A percentile compares a stretch with the other conserved stretches of the same genome.
These are phyloP conservation scores for Idris sp. DNA, from an alignment of 1,140 invertebrate species.

Conservation along the genomic window DNA sequence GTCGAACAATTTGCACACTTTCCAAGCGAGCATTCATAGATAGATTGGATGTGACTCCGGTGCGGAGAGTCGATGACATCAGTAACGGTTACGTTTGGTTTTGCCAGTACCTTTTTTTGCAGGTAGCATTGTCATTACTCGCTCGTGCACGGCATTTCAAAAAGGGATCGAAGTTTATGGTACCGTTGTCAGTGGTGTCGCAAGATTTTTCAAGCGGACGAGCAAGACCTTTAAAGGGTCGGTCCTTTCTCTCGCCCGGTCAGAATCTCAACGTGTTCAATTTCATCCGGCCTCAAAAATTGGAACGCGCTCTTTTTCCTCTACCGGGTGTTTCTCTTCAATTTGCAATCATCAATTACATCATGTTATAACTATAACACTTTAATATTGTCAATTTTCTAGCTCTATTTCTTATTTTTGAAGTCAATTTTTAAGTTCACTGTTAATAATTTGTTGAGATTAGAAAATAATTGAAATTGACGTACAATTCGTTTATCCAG, in stretches of 20 bases:
- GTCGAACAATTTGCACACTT: no score
- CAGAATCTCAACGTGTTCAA: constrained; percentile 21
- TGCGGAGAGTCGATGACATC: constrained; percentile 54
- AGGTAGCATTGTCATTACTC: constrained; percentile 34
- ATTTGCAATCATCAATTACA: no score
- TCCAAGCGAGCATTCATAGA: constrained; percentile 17
- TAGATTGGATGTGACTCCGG: no score
- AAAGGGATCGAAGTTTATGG: constrained; percentile 29
- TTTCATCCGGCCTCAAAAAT: constrained; percentile 34
- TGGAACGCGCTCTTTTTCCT: constrained; percentile 34
- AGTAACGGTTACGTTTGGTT: constrained; percentile 34
- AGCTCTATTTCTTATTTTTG: no score
- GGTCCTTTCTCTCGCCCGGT: constrained; percentile 29
- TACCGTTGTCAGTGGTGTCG: constrained; percentile 37
- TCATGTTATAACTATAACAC: no score
- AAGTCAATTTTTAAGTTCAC: no score
- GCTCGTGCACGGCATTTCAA: constrained; percentile 40
- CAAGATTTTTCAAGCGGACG: constrained; percentile 31
- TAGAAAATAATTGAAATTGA: no score
- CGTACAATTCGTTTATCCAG: no score
- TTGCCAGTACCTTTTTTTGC: constrained; percentile 34
- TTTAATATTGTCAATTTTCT: no score
- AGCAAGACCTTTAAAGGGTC: constrained; percentile 31
- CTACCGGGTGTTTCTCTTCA: constrained; percentile 19
- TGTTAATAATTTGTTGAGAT: no score